Evolutionary conservation across 2,888 invertebrate species (phyloP).

Genomic region (Lasioglossum figueresi): DNA sequence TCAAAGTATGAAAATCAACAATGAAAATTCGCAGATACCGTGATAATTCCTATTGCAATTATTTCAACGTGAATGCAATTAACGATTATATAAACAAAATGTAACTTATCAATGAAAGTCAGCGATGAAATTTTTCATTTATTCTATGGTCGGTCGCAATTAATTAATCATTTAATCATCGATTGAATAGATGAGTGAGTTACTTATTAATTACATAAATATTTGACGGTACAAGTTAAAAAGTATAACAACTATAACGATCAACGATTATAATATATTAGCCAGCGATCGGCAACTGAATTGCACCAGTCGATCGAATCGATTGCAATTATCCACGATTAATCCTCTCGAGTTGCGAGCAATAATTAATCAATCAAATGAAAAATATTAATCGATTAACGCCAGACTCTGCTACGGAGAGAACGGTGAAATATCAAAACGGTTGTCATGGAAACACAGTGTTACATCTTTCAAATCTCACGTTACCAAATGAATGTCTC

Average conservation of each 20-base stretch:
- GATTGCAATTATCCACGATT: neutral
- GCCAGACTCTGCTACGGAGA: slow-evolving; percentile 20
- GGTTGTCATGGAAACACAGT: slow-evolving; percentile 75
- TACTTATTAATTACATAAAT: neutral
- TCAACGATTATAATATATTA: neutral
- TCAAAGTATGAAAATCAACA: neutral
- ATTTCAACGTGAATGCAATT: neutral
- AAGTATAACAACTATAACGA: neutral
- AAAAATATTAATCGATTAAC: slow-evolving; percentile 6
- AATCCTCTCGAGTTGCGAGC: neutral
- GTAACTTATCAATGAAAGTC: neutral
- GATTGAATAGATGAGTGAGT: neutral
- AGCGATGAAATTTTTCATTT: neutral
- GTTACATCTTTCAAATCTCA: slow-evolving; percentile 42
- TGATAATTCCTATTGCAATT: neutral
- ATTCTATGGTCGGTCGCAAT: neutral
- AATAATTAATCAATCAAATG: neutral
- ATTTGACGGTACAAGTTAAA: neutral
- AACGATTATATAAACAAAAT: neutral
- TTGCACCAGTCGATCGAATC: neutral
- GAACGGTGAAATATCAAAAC: slow-evolving; percentile 23
- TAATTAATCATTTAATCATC: neutral
- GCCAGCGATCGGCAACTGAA: neutral
- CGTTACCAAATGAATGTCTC: slow-evolving; percentile 36
- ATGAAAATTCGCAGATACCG: neutral